Conservation (phyloP, 2,888 invertebrate species). For the Heliothis peltigera region DNA sequence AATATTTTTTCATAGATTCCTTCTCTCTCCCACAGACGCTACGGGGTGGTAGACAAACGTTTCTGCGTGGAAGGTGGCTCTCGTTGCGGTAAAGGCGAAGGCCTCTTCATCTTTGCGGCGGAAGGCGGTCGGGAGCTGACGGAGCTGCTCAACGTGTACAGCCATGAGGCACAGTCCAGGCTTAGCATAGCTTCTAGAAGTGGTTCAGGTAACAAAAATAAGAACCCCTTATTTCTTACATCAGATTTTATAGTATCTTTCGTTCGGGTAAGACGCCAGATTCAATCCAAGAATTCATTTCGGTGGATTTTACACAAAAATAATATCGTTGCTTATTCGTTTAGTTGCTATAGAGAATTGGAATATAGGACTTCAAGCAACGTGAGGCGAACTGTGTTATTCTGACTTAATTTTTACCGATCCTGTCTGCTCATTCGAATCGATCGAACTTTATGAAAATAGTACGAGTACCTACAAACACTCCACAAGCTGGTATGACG, state of each 20-base stretch:
- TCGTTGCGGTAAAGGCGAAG: slow-evolving; percentile 95
- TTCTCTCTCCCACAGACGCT: slow-evolving; percentile 90
- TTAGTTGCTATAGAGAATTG: no score
- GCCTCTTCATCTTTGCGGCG: slow-evolving; percentile 94
- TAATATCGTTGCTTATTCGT: no score
- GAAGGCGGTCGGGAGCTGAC: slow-evolving; percentile 94
- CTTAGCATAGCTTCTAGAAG: slow-evolving; percentile 85
- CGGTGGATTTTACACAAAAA: no score
- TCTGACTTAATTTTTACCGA: neutral
- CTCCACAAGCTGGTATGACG: neutral
- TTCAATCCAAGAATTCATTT: no score
- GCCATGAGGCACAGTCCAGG: slow-evolving; percentile 88
- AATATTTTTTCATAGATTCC: neutral
- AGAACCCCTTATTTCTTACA: no score
- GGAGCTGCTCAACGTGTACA: slow-evolving; percentile 92
- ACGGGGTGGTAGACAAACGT: slow-evolving; percentile 95
- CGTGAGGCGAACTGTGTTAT: neutral
- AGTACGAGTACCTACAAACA: neutral
- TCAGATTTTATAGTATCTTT: no score
- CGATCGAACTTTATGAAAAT: slow-evolving; percentile 2
- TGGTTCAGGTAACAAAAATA: slow-evolving; percentile 80
- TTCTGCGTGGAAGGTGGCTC: slow-evolving; percentile 98
- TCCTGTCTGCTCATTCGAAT: neutral
- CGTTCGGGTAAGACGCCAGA: no score
- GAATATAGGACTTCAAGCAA: neutral